Conservation (phyloP, 2,113 vertebrate genomes). For the Alces alces region DNA sequence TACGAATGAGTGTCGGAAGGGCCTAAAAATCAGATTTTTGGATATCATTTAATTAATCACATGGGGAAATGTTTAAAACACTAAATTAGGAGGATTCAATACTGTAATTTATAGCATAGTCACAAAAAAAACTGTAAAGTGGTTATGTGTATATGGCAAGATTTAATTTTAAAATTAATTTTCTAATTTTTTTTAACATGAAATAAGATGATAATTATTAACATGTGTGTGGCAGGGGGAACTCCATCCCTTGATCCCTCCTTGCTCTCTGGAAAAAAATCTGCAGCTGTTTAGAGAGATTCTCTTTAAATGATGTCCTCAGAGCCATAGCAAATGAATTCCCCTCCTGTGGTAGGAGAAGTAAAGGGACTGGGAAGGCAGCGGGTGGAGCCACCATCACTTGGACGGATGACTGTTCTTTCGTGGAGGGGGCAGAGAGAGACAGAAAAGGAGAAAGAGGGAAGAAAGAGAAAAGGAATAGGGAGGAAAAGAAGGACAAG, state of each 20-base stretch:
- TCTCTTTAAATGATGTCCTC: background rate
- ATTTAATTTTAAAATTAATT: background rate
- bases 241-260: background rate
- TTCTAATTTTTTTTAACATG: background rate
- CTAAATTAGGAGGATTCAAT: background rate
- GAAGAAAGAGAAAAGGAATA: background rate
- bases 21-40: background rate
- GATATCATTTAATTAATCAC: background rate
- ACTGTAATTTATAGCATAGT: background rate
- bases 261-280: background rate
- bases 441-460: too few species aligned
- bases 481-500: background rate
- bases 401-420: background rate
- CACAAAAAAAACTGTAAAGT: background rate
- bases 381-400: too few species aligned
- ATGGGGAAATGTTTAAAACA: constrained; percentile 4
- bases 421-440: background rate
- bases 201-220: background rate
- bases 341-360: background rate
- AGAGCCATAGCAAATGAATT: background rate
- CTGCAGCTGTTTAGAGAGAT: background rate
- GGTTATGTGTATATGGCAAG: background rate
- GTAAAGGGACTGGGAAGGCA: background rate
- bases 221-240: background rate
- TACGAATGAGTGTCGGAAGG: background rate